Conservation (phyloP, 2,888 invertebrate genomes). For the Tachina fera region DNA sequence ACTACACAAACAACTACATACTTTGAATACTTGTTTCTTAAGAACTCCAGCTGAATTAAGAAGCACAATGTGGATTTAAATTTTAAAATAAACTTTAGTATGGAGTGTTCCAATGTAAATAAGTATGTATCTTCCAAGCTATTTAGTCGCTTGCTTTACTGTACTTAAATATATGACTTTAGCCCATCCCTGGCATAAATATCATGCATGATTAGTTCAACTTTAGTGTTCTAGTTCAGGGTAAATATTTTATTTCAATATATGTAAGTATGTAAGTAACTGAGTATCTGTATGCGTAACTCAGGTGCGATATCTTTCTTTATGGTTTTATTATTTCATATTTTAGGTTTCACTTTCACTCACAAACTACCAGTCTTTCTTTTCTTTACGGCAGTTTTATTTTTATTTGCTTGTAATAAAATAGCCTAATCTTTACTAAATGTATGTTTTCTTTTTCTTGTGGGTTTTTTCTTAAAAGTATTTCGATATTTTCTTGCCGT, state of each 20-base stretch:
- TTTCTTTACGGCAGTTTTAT: constrained; percentile 30
- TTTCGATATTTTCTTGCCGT: not conserved
- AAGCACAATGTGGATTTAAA: constrained; percentile 10
- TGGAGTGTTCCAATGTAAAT: constrained; percentile 28
- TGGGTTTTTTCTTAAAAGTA: constrained; percentile 10
- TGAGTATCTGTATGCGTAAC: not conserved
- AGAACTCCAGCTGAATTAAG: constrained; percentile 44
- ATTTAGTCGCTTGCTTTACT: constrained; percentile 40
- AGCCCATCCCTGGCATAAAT: constrained; percentile 43
- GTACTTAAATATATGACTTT: constrained; percentile 41
- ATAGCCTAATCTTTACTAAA: constrained; percentile 22
- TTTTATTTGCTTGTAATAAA: constrained; percentile 12
- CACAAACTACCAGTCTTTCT: constrained; percentile 4
- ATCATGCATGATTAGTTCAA: constrained; percentile 49
- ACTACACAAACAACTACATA: constrained; percentile 21
- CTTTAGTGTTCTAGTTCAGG: constrained; percentile 47
- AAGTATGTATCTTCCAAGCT: constrained; percentile 16
- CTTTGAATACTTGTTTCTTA: constrained; percentile 62
- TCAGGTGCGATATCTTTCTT: constrained; percentile 26
- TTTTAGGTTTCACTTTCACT: constrained; percentile 66
- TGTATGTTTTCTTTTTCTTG: constrained; percentile 21
- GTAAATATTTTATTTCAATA: constrained; percentile 20
- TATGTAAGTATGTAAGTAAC: too few relatives aligned
- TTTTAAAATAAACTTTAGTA: constrained; percentile 6
- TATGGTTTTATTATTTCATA: constrained; percentile 14